Evolutionary conservation across 2,113 vertebrate species (phyloP).

Genomic region (Hydropotes inermis): DNA sequence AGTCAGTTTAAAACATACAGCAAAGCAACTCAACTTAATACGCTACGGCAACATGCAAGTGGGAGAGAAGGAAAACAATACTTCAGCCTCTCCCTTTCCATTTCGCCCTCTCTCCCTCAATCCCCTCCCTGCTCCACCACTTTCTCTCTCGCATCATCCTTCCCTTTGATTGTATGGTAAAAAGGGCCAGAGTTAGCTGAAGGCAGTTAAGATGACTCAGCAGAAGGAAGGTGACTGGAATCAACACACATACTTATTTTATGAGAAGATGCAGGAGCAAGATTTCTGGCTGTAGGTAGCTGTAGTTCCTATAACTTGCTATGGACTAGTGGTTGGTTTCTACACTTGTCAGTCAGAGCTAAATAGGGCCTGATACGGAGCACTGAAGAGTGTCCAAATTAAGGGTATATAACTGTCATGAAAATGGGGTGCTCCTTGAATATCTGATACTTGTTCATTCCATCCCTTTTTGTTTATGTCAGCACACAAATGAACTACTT

Average conservation of each 20-base stretch:
- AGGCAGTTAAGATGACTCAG: neutral
- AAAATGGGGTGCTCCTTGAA: neutral
- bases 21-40: neutral
- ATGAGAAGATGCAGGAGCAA: neutral
- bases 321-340: neutral
- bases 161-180: neutral
- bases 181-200: neutral
- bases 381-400: neutral
- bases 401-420: neutral
- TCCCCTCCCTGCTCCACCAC: neutral
- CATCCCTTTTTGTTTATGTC: neutral
- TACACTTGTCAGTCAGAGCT: neutral
- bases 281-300: neutral
- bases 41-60: neutral
- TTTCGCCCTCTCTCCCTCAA: neutral
- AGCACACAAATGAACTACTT: neutral
- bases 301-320: neutral
- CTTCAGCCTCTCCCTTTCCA: fast-evolving
- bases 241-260: neutral
- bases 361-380: neutral
- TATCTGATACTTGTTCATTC: neutral
- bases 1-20: neutral
- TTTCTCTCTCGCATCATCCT: neutral
- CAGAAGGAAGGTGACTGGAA: neutral
- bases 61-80: neutral